phyloP scores from a whole-genome alignment of 2,888 invertebrate species.

The Chironomus tentans region DNA sequence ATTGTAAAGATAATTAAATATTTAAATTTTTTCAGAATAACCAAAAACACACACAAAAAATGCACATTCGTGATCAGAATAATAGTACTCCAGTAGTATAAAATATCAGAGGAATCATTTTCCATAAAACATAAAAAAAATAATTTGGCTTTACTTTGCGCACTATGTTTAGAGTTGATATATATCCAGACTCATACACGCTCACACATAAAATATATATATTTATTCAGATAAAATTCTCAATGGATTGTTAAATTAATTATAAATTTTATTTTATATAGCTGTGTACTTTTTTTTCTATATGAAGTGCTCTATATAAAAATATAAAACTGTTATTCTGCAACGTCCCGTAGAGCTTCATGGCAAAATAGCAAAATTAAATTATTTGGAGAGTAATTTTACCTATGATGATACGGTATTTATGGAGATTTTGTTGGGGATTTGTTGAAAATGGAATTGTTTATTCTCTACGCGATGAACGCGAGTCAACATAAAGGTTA shows the following conservation, averaged over 20 bases:
- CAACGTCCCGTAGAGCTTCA: not conserved
- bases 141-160: no score
- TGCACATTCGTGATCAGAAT: not conserved
- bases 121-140: not conserved
- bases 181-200: not conserved
- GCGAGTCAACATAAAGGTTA: not conserved
- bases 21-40: not conserved
- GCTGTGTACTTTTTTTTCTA: not conserved
- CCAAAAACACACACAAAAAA: not conserved
- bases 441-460: constrained; percentile 8
- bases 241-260: constrained; percentile 25
- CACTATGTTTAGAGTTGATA: no score
- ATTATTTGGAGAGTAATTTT: constrained; percentile 9
- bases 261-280: constrained; percentile 11
- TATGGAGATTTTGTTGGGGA: constrained; percentile 17
- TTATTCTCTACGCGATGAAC: not conserved
- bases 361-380: constrained; percentile 10
- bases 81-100: not conserved
- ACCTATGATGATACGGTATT: constrained; percentile 13
- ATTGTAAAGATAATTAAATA: no score
- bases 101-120: not conserved
- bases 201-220: not conserved
- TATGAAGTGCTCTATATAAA: not conserved
- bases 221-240: constrained; percentile 21
- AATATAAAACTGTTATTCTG: no score